Evolutionary conservation across 2,797 vertebrate species (phyloP).

Genomic region (Melanotaenia nigrans): DNA sequence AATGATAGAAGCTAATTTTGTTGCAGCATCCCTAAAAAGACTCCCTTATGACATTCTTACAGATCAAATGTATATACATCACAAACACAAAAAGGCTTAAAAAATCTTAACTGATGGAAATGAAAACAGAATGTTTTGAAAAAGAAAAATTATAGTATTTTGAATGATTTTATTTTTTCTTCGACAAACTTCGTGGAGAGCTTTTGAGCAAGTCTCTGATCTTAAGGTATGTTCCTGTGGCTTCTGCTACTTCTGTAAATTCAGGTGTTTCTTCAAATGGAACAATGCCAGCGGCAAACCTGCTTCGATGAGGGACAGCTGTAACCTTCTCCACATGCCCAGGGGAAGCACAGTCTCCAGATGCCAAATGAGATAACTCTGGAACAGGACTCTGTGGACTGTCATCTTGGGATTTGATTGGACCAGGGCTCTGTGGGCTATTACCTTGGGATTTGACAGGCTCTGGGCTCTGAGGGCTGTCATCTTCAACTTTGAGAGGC

Average conservation of each 20-base stretch:
- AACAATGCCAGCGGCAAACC: slow-evolving; percentile 93
- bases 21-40: slow-evolving; percentile 23
- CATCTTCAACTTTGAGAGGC: slow-evolving; percentile 43
- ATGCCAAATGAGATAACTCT: neutral
- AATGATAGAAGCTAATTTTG: slow-evolving; percentile 13
- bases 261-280: slow-evolving; percentile 97
- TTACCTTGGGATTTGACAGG: slow-evolving; percentile 11
- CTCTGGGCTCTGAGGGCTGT: slow-evolving; percentile 40
- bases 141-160: slow-evolving; percentile 25
- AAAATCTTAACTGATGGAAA: slow-evolving; percentile 34
- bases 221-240: slow-evolving; percentile 92
- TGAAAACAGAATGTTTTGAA: slow-evolving; percentile 30
- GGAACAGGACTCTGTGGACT: slow-evolving; percentile 27
- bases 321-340: slow-evolving; percentile 59
- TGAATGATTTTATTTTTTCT: slow-evolving; percentile 81
- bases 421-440: slow-evolving; percentile 22
- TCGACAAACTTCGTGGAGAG: slow-evolving; percentile 91
- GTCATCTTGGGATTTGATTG: slow-evolving; percentile 29
- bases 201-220: slow-evolving; percentile 92
- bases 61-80: slow-evolving; percentile 39
- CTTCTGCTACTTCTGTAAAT: slow-evolving; percentile 94
- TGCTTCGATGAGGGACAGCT: slow-evolving; percentile 91
- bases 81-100: slow-evolving; percentile 34
- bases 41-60: slow-evolving; percentile 20
- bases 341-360: slow-evolving; percentile 19